A percentile compares a stretch with the other conserved stretches of the same genome.
Evolutionary conservation across 2,113 vertebrate genomes (phyloP).

Genomic region (Phasianus colchicus): DNA sequence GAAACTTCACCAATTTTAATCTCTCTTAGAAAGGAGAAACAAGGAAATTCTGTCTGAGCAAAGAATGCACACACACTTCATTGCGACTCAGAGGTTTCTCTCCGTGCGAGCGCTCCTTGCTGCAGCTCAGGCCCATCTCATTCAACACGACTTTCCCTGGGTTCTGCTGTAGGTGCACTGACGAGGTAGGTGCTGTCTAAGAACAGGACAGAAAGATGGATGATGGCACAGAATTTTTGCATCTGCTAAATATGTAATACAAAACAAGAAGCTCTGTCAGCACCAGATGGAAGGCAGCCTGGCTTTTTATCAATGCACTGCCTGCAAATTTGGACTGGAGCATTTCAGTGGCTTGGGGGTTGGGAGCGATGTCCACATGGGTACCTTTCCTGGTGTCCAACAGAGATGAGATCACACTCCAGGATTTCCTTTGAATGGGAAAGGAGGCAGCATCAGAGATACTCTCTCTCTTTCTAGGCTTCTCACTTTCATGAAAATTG

Average conservation of each 20-base stretch:
- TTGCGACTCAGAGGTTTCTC: neutral
- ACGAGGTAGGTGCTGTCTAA: neutral
- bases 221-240: neutral
- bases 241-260: neutral
- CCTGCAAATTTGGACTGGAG: neutral
- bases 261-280: slow-evolving; percentile 11
- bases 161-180: neutral
- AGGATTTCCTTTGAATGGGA: neutral
- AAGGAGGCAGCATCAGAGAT: neutral
- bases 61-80: neutral
- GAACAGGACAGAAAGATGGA: slow-evolving; percentile 22
- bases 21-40: neutral
- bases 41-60: neutral
- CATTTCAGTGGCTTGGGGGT: neutral
- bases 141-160: neutral
- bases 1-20: neutral
- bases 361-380: neutral
- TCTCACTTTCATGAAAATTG: neutral
- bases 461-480: neutral
- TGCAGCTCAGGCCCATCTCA: neutral
- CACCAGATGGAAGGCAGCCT: neutral
- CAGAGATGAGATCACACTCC: neutral
- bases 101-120: neutral
- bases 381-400: neutral
- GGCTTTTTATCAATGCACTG: neutral